These are phyloP conservation scores for Nephrotoma guestfalica DNA, from an alignment of 2,888 invertebrate species.

Conservation along the genomic window DNA sequence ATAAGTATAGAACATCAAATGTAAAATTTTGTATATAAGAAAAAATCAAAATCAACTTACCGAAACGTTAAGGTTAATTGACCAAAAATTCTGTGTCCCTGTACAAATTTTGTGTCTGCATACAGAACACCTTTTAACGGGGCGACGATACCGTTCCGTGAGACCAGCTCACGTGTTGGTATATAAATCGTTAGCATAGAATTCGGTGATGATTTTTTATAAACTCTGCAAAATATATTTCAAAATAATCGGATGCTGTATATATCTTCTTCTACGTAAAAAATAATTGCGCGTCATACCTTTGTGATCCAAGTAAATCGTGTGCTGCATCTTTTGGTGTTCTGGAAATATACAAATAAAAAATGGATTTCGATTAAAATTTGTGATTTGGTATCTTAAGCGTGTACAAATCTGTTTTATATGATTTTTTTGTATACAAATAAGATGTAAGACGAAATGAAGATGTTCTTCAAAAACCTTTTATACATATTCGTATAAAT, in stretches of 20 bases:
- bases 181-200: slow-evolving; percentile 72
- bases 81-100: slow-evolving; percentile 66
- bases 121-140: slow-evolving; percentile 80
- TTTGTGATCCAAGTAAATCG: background rate
- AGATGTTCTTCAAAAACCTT: background rate
- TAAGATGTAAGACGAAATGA: background rate
- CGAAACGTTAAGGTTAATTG: slow-evolving; percentile 87
- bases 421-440: background rate
- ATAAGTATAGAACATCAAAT: too few species aligned
- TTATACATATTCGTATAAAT: background rate
- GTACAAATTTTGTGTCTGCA: slow-evolving; percentile 73
- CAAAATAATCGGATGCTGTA: background rate
- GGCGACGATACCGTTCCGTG: slow-evolving; percentile 59
- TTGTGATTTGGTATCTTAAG: background rate
- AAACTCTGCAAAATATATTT: slow-evolving; percentile 39
- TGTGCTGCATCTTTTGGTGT: background rate
- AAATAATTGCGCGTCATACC: background rate
- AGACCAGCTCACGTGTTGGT: slow-evolving; percentile 64
- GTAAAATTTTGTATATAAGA: background rate
- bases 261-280: too few species aligned
- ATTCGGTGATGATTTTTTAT: slow-evolving; percentile 77
- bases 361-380: background rate
- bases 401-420: background rate
- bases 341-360: background rate
- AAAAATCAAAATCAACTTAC: slow-evolving; percentile 29